Evolutionary conservation across 2,113 vertebrate genomes (phyloP), one percentile per base, ranked within the genome.

Genomic region (Psophia crepitans): DNA sequence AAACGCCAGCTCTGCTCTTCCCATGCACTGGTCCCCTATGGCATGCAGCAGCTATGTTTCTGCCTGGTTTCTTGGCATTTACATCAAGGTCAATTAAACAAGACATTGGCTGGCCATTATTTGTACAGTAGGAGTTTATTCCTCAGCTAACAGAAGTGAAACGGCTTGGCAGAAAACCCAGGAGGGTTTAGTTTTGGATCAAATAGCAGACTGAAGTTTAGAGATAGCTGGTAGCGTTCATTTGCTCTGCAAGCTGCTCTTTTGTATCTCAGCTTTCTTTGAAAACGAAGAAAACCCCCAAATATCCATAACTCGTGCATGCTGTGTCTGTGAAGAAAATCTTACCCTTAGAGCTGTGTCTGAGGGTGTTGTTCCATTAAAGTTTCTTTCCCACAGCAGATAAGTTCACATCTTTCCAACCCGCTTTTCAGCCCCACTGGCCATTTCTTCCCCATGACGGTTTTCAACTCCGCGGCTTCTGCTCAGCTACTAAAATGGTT

Each of bases 1-100:
- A 70, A 84, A 70, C 53, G 16, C 11, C 48, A 71, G 39, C 43
- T 89, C 54, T 77, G 11, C 24, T 69, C 24, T 89, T 63, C 30
- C 27, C 44, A 12, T 75, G 10, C n/a, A 17, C 68, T 8, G 9
- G 19, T 87, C 53, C 27, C n/a, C 21, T 75, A 2, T 82, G 93
- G 60, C 69, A 49, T 2, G 32, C 26, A 64, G 61, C 73, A 89
- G 61, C 57, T 73, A 33, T 35, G 18, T 84, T 95, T 97, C 73
- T 93, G 44, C 61, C 76, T 57, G 32, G 21, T 84, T 94, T 73
- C 30, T 63, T 92, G 69, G 77, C 86, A 89, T 92, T 89, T 96
- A 81, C 44, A 81, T 54, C 88, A 87, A 92, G 94, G 86, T 95
- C 90, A 96, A 89, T 94, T 89, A 94, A 96, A 94, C 79, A 94